Base-by-base conservation (phyloP, 2,113 vertebrate species). In the Amazona guildingii region DNA sequence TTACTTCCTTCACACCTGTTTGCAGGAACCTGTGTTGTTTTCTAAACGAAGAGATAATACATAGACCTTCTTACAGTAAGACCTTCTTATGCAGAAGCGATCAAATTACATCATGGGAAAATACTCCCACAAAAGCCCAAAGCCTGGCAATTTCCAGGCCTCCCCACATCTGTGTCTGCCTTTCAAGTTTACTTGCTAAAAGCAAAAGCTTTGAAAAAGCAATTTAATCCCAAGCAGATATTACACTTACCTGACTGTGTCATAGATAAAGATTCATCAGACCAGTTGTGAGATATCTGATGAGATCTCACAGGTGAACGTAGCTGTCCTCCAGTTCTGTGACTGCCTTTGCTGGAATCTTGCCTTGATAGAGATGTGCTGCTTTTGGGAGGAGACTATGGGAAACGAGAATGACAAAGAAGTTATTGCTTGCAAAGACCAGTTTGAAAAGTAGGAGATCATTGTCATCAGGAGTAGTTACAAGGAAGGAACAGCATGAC, bases 191-290 rank as follows among this genome's bases (percentile, higher is more conserved):
- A 81, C 17, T 69, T 24, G 35, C 37, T 92, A 23, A 51, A 51
- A 57, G 17, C 37, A 68, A 86, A 62, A 92, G 78, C 67, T 59
- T 41, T 83, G 85, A 83, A 90, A 88, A 82, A 43, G 39, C 24
- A 83, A 70, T 16, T 74, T 64, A 86, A 95, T 91, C 13, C 39
- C 63, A 78, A 87, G 69, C 43, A 72, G 68, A 28, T n/a, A 39
- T 59, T 44, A 91, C 75, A 95, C 98, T 98, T 97, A 99, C 99
- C 99, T 87, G 98, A 99, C 61, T 98, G 98, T 28, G 98, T 98
- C 96, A 98, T 91, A 59, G 98, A 98, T 10, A 98, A 97, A 68
- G 98, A 98, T 69, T 99, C 98, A 94, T 98, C 97, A 95, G 98
- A 98, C 97, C 97, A 98, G 94, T 97, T 98, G 19, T 97, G 96